phyloP scores from a whole-genome alignment of 2,113 vertebrate species.

The Thermophis baileyi region DNA sequence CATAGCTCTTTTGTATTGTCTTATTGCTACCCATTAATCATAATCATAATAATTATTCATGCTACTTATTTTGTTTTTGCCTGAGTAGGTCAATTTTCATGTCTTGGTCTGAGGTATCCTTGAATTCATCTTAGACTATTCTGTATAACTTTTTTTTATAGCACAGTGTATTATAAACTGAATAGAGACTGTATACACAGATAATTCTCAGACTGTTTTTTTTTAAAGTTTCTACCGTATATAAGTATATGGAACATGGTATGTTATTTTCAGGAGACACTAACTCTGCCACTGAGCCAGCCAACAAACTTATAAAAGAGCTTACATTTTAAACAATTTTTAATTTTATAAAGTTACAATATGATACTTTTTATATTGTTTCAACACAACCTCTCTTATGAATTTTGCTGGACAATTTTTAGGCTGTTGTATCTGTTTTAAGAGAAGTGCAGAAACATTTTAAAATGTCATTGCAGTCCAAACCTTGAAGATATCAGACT shows the following conservation, averaged over 20 bases:
- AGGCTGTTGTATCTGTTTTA: neutral
- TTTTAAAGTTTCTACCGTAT: neutral
- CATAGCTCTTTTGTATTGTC: neutral
- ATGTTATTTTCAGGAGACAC: neutral
- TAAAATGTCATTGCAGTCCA: neutral
- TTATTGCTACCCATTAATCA: neutral
- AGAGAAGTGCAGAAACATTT: neutral
- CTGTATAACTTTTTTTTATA: neutral
- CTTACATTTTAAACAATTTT: neutral
- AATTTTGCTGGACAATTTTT: neutral
- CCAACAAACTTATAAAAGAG: neutral
- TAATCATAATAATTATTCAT: neutral
- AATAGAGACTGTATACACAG: neutral
- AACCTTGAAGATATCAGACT: neutral
- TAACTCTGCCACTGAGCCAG: neutral
- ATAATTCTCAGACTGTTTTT: neutral
- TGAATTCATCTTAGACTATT: neutral
- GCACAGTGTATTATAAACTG: neutral
- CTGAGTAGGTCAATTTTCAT: neutral
- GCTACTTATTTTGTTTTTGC: neutral
- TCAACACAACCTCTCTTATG: neutral
- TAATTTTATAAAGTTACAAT: neutral
- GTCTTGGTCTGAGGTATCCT: neutral
- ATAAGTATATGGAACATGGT: neutral
- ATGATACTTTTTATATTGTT: neutral